Percentiles rank a stretch among this genome's conserved stretches.
Conservation (phyloP, 1,140 invertebrate genomes). For the Propsilocerus akamusi region DNA sequence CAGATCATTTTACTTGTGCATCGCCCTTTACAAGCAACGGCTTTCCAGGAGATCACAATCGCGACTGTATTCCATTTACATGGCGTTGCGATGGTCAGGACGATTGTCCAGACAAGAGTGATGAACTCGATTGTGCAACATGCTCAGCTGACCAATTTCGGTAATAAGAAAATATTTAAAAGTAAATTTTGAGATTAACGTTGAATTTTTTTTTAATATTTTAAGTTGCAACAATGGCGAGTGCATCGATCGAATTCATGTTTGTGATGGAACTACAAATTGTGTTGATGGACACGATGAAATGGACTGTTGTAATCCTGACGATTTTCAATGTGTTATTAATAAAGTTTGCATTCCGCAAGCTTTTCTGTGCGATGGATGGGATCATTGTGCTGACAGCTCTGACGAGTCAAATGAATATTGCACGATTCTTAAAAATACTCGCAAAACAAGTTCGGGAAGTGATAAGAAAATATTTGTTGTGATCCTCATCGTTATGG, state of each 20-base stretch:
- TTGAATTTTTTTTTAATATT: not conserved
- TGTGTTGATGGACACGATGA: constrained; percentile 51
- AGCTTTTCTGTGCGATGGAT: constrained; percentile 40
- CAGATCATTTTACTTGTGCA: constrained; percentile 59
- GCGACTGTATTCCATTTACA: constrained; percentile 60
- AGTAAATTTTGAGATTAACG: not conserved
- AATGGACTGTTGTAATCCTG: constrained; percentile 34
- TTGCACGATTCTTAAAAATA: constrained; percentile 33
- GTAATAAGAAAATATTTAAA: not conserved
- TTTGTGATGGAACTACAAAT: constrained; percentile 53
- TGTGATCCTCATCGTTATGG: constrained; percentile 23
- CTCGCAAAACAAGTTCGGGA: constrained; percentile 14
- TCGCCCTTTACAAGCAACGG: constrained; percentile 14
- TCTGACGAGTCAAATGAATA: constrained; percentile 43
- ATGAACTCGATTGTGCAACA: constrained; percentile 52
- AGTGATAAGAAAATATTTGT: constrained; percentile 29
- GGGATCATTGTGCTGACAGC: constrained; percentile 51
- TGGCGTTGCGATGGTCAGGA: constrained; percentile 62
- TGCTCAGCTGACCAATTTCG: constrained; percentile 44
- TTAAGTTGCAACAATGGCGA: constrained; percentile 44
- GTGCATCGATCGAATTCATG: constrained; percentile 50
- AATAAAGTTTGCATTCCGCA: constrained; percentile 38
- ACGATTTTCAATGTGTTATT: constrained; percentile 43
- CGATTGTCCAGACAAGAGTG: constrained; percentile 69
- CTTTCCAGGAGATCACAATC: constrained; percentile 20